phyloP scores from a whole-genome alignment of 2,113 vertebrate genomes.

The Ptilonorhynchus violaceus region DNA sequence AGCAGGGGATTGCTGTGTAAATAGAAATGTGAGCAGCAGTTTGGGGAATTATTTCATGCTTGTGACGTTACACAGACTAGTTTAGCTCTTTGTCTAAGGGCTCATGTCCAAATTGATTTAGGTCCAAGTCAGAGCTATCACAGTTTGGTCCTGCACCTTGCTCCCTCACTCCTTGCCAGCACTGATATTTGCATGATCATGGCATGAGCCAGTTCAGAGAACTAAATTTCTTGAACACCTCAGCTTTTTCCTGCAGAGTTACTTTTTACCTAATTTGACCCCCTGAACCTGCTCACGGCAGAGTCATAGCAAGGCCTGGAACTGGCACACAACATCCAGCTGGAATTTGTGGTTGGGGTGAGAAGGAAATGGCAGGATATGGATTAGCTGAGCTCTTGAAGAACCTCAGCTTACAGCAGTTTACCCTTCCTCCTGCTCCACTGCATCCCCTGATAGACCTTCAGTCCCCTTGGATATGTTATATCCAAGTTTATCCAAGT shows the following conservation, averaged over 20 bases:
- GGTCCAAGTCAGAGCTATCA: background rate
- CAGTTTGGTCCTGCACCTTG: background rate
- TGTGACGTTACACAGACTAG: background rate
- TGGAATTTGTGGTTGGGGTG: background rate
- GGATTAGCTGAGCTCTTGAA: background rate
- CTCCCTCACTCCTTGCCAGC: background rate
- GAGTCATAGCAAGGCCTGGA: background rate
- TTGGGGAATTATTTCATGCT: background rate
- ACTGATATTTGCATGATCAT: background rate
- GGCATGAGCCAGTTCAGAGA: background rate
- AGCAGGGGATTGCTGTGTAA: background rate
- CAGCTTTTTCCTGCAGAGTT: background rate
- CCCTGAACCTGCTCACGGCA: background rate
- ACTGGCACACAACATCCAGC: background rate
- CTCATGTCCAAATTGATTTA: background rate
- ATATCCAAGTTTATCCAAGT: background rate
- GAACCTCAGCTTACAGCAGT: background rate
- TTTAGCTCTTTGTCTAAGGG: background rate
- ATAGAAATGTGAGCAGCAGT: background rate
- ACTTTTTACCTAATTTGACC: slow-evolving; percentile 3
- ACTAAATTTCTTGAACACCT: background rate
- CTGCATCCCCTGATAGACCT: background rate
- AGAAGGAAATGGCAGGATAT: background rate
- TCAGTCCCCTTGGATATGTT: background rate
- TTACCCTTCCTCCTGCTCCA: background rate